Evolutionary conservation across 2,113 vertebrate genomes (phyloP), one percentile per base, ranked within the genome.

Genomic region (Datnioides undecimradiatus): DNA sequence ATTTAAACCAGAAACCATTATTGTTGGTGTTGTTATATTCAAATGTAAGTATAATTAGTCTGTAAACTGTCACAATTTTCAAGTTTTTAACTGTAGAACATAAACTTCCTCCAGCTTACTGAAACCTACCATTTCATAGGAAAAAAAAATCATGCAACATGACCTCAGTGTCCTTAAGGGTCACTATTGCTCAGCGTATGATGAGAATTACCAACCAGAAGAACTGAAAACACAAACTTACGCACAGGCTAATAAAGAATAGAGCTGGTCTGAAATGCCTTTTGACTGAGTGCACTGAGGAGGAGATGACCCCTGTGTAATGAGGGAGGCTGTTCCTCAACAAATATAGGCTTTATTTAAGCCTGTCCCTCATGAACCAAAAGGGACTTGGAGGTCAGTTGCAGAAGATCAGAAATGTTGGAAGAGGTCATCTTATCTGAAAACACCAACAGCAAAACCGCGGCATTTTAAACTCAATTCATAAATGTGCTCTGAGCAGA

Each of bases 241-340:
- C 8, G 27, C 33, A 11, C n/a, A n/a, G 49, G 10, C 49, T 17
- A 14, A 27, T 38, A 23, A 29, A 75, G 40, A 43, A 41, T 2
- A 64, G 29, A 33, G n/a, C 27, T 55, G 9, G 10, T 41, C 45
- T 19, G 7, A 51, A 66, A 57, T 66, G 55, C 40, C 27, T 38
- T 72, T 27, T 62, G 38, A 74, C 52, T 73, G 66, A 76, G 60
- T 69, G 41, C 17, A 60, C 66, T 73, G 63, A 64, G 55, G 60
- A 60, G 63, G 73, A n/a, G n/a, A 21, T 73, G 64, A 40, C 27
- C 36, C 41, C 36, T 75, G 23, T 54, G 13, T 86, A 85, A 83
- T 76, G 76, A 86, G 62, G 62, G 45, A 71, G 83, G 77, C 52
- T 31, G 80, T 12, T 79, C 77, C 66, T 74, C 57, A 29, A 63